Conservation (phyloP, 2,797 vertebrate species). For the Alosa sapidissima region DNA sequence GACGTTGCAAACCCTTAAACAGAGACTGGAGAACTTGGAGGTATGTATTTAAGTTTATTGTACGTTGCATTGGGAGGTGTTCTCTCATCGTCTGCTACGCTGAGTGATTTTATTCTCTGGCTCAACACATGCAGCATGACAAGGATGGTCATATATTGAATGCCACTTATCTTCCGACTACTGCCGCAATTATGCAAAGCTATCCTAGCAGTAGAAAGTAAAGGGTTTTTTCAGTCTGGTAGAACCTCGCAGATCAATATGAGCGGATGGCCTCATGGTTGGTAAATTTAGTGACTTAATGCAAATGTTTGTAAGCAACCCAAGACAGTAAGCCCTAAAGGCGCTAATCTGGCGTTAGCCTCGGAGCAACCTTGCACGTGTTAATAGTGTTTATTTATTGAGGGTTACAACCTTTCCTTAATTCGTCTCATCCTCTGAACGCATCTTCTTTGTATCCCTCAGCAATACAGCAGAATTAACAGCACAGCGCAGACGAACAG, state of each 20-base stretch:
- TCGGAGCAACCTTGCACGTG: conserved; percentile 28
- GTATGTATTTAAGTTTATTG: conserved; percentile 64
- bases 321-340: conserved; percentile 41
- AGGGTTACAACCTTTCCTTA: conserved; percentile 12
- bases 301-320: conserved; percentile 1
- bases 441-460: conserved; percentile 53
- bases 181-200: neutral
- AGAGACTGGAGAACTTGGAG: conserved; percentile 93
- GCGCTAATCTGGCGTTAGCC: conserved; percentile 42
- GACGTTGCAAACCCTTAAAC: conserved; percentile 94
- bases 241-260: neutral
- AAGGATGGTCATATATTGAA: neutral
- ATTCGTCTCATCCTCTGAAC: conserved; percentile 28
- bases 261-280: neutral
- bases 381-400: conserved; percentile 14
- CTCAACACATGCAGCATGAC: neutral
- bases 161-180: neutral
- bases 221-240: neutral
- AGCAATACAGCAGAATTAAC: conserved; percentile 94
- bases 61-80: neutral
- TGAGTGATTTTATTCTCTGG: neutral
- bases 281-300: conserved; percentile 31
- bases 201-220: neutral
- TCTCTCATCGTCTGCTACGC: conserved; percentile 5
- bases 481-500: conserved; percentile 85